These are phyloP conservation scores for Passerina amoena DNA, from an alignment of 2,113 vertebrate species.

Conservation along the genomic window DNA sequence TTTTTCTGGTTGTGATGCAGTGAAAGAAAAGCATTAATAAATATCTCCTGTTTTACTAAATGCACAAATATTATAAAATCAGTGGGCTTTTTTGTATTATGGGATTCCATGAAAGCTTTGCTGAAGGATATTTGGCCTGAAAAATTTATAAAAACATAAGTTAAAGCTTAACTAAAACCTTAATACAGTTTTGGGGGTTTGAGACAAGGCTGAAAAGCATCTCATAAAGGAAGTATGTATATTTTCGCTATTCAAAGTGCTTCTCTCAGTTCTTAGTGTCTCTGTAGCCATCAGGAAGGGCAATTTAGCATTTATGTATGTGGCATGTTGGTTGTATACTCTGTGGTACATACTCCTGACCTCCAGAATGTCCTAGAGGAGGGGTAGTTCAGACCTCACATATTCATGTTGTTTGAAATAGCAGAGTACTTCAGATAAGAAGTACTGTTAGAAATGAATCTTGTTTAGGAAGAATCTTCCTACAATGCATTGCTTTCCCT, in stretches of 20 bases:
- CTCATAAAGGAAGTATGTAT: not conserved
- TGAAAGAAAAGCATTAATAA: not conserved
- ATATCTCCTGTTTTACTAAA: not conserved
- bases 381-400: not conserved
- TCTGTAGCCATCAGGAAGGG: not conserved
- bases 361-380: not conserved
- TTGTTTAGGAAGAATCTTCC: not conserved
- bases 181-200: not conserved
- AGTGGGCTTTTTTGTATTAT: rapidly evolving
- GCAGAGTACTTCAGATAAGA: not conserved
- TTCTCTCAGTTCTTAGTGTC: not conserved
- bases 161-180: not conserved
- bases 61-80: not conserved
- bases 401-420: not conserved
- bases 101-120: not conserved
- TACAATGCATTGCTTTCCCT: not conserved
- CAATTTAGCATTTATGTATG: not conserved
- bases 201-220: not conserved
- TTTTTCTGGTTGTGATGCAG: not conserved
- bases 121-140: not conserved
- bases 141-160: not conserved
- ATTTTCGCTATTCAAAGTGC: not conserved
- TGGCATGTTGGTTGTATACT: not conserved
- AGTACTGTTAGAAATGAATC: not conserved
- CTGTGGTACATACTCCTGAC: not conserved